Conservation (phyloP, 2,113 vertebrate genomes). For the Blennius ocellaris region DNA sequence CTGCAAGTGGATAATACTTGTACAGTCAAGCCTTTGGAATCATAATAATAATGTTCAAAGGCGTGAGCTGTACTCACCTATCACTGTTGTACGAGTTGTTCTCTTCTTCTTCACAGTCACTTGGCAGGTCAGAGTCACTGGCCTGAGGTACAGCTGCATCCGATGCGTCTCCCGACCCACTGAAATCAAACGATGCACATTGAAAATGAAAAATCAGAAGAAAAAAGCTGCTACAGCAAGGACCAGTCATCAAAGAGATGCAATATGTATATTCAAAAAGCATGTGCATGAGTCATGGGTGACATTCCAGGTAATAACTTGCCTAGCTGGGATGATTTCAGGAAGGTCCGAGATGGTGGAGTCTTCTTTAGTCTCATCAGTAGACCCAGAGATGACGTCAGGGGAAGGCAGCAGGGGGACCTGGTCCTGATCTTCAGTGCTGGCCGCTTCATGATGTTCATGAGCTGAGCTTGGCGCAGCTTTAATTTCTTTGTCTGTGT, state of each 20-base stretch:
- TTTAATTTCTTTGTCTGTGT: slow-evolving; percentile 19
- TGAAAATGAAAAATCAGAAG: not conserved
- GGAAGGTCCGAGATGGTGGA: slow-evolving; percentile 84
- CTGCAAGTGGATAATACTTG: not conserved
- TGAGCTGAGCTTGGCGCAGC: slow-evolving; percentile 47
- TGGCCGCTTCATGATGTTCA: slow-evolving; percentile 67
- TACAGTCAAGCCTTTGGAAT: too few relatives aligned
- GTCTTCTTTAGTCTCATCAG: slow-evolving; percentile 74
- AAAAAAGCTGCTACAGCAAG: too few relatives aligned
- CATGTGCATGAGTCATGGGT: too few relatives aligned
- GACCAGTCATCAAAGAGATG: too few relatives aligned
- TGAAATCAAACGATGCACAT: slow-evolving; percentile 20
- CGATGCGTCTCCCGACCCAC: slow-evolving; percentile 79
- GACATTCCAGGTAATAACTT: slow-evolving; percentile 56
- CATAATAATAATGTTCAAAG: slow-evolving; percentile 1
- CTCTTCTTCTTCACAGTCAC: slow-evolving; percentile 88
- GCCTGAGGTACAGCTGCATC: slow-evolving; percentile 81
- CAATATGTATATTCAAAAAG: too few relatives aligned
- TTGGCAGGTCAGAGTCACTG: slow-evolving; percentile 77
- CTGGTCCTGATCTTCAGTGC: slow-evolving; percentile 75
- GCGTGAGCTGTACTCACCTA: slow-evolving; percentile 79
- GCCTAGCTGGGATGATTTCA: slow-evolving; percentile 81
- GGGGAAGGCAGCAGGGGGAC: slow-evolving; percentile 34
- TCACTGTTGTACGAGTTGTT: slow-evolving; percentile 84
- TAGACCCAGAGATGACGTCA: not conserved